Base-by-base conservation (phyloP, 1,140 invertebrate genomes). In the Calycopis cecrops region DNA sequence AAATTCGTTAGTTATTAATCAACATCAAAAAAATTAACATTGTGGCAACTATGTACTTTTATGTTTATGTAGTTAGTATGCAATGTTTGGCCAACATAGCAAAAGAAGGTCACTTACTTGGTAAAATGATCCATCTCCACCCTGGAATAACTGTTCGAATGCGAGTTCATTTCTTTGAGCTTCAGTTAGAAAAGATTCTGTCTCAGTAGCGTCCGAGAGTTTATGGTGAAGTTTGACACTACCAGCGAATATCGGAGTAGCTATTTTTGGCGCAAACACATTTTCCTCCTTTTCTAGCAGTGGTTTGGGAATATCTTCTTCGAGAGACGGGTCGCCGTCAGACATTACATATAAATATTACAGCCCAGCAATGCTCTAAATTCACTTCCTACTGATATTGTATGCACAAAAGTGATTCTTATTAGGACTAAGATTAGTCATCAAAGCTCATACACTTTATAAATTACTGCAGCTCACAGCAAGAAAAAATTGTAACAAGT, bases 321-420 rank as follows among this genome's bases (percentile, higher is more conserved):
- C 87, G 38, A 88, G 75, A 50, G 87, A 88, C 66, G 87, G 87
- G 57, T 85, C 82, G 18, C 85, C 86, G 74, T 88, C 86, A 63
- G 87, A 88, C 87, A 88, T 88, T 60, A 79, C 80, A 82, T 71
- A 69, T 48, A 34, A 57, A 18, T 38, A 55, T 34, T 57, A 35
- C 38, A 14, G 17, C 35, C 21, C 16, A 35, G 53, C 51, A 57
- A 55, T 16, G 6, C 40, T 17, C 38, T 9, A 44, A 14, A 16
- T 44, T 12, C 40, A 28, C 21, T 28, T 28, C 21, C 21, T 28
- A 28, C 6, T 3, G 21, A 6, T 28, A 6, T 28, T 28, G 40
- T 44, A 44, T 44, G 40, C 12, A 44, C 14, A 44, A 16, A 16
- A 44, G 17, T 40, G 12, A 9, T 14, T 44, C 40, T 44, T 44